Evolutionary conservation across 2,888 invertebrate genomes (phyloP).

Genomic region (Scaptomyza cyrtandrae): DNA sequence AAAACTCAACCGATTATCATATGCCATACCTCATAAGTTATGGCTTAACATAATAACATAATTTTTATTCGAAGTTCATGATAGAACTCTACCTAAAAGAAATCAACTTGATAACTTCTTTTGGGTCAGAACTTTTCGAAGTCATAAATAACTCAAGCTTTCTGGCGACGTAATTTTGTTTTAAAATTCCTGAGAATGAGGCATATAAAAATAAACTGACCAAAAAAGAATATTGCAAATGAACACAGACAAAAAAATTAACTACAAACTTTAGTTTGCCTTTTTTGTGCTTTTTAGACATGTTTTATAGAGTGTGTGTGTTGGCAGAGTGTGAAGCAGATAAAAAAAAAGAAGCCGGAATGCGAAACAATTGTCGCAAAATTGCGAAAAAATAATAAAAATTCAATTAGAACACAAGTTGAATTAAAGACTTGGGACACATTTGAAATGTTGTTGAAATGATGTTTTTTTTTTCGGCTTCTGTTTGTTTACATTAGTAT

Average conservation of each 20-base stretch:
- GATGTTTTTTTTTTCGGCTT: constrained; percentile 2
- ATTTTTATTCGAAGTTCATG: no score
- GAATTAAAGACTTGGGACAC: constrained; percentile 59
- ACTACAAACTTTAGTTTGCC: constrained; percentile 17
- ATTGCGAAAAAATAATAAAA: constrained; percentile 54
- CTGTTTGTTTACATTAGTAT: constrained; percentile 33
- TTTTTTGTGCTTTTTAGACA: neutral
- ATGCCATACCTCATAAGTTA: no score
- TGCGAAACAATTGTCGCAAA: constrained; percentile 50
- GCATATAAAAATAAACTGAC: constrained; percentile 15
- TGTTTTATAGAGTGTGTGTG: neutral
- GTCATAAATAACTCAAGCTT: no score
- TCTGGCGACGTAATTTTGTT: constrained; percentile 4
- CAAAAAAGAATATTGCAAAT: constrained; percentile 21
- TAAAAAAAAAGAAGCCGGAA: constrained; percentile 6
- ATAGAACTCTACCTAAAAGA: no score
- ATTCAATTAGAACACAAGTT: constrained; percentile 56
- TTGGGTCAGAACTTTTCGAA: neutral
- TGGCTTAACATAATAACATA: no score
- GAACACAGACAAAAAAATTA: constrained; percentile 6
- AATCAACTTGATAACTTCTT: neutral
- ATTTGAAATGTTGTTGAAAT: constrained; percentile 48
- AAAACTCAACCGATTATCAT: no score
- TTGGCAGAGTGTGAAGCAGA: neutral
- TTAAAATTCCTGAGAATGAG: neutral